These are phyloP conservation scores for Anarsia innoxiella DNA, from an alignment of 2,888 invertebrate species.

Conservation along the genomic window DNA sequence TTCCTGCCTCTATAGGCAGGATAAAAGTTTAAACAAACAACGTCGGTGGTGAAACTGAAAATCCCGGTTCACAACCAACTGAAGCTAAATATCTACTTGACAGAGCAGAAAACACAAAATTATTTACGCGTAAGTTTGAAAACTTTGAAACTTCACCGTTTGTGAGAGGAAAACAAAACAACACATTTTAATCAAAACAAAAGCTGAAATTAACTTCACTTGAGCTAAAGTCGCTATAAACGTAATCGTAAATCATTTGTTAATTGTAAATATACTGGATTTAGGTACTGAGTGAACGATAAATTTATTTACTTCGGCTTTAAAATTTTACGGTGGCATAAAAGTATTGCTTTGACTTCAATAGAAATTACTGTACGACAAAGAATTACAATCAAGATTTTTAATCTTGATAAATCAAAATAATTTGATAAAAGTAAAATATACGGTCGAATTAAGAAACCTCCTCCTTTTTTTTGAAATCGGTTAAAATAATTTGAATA, in stretches of 20 bases:
- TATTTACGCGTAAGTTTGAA: neutral
- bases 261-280: conserved; percentile 30
- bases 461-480: too few species aligned
- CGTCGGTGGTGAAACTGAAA: too few species aligned
- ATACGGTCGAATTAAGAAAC: too few species aligned
- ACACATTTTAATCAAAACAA: conserved; percentile 27
- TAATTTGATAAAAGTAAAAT: too few species aligned
- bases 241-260: conserved; percentile 33
- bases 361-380: too few species aligned
- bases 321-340: too few species aligned
- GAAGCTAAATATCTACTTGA: neutral
- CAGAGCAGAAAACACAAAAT: neutral
- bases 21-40: too few species aligned
- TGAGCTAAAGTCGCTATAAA: conserved; percentile 23
- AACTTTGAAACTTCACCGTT: neutral
- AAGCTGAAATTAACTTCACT: conserved; percentile 27
- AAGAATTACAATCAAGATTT: too few species aligned
- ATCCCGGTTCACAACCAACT: neutral
- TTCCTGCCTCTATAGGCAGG: too few species aligned
- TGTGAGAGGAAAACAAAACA: conserved; percentile 22
- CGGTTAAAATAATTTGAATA: too few species aligned
- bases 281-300: conserved; percentile 30
- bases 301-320: conserved; percentile 35
- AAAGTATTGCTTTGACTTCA: too few species aligned
- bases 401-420: too few species aligned